Conservation (phyloP, 2,113 vertebrate genomes). For the Rhabdomys dilectus region DNA sequence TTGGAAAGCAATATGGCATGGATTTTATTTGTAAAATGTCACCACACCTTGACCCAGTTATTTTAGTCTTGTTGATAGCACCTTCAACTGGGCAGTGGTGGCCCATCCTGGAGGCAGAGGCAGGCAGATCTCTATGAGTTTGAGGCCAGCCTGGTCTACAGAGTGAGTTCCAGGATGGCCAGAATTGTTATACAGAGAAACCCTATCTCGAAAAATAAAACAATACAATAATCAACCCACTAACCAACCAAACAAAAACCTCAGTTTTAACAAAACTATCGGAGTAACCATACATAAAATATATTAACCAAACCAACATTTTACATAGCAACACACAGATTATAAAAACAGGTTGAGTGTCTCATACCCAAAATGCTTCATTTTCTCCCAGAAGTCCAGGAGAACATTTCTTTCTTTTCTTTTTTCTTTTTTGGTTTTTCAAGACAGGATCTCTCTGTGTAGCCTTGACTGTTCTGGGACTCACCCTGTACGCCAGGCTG, state of each 20-base stretch:
- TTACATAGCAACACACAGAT: not conserved
- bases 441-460: not conserved
- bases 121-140: not conserved
- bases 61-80: constrained; percentile 18
- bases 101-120: not conserved
- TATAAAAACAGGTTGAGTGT: not conserved
- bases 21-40: constrained; percentile 43
- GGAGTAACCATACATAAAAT: not conserved
- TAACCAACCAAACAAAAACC: not conserved
- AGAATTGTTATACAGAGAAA: not conserved
- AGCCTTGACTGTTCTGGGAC: not conserved
- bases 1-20: constrained; percentile 20
- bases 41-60: not conserved
- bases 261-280: constrained; percentile 15
- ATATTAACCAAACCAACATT: not conserved
- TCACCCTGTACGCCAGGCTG: not conserved
- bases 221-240: not conserved
- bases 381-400: constrained; percentile 36
- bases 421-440: not conserved
- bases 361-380: not conserved
- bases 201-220: not conserved
- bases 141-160: not conserved
- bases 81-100: not conserved
- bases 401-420: not conserved
- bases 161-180: not conserved